These are phyloP conservation scores for Holcopasites calliopsidis DNA, from an alignment of 1,140 invertebrate species.

Conservation along the genomic window DNA sequence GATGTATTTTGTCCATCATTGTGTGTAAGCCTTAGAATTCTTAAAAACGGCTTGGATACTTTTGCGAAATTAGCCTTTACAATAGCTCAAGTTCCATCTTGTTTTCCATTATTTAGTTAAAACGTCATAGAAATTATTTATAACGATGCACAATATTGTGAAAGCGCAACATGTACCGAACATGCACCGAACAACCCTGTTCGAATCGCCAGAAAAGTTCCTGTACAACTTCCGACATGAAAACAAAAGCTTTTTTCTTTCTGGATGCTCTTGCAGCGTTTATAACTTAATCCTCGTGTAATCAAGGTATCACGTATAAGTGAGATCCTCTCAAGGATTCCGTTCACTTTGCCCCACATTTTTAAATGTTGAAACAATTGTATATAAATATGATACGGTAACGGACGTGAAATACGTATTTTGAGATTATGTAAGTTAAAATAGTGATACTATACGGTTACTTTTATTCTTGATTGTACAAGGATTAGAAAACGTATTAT, in stretches of 20 bases:
- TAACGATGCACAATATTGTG: not conserved
- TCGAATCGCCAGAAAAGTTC: not conserved
- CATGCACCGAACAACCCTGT: not conserved
- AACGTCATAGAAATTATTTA: not conserved
- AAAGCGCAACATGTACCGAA: constrained; percentile 26
- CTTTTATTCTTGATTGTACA: constrained; percentile 31
- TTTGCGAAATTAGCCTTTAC: constrained; percentile 16
- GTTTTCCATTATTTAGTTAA: constrained; percentile 4
- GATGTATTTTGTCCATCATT: not conserved
- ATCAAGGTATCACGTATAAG: constrained; percentile 10
- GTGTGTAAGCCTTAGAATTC: not conserved
- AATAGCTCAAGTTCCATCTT: not conserved
- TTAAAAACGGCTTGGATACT: not conserved
- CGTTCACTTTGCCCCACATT: not conserved
- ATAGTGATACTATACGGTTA: not conserved
- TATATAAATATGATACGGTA: not conserved
- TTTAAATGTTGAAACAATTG: not conserved
- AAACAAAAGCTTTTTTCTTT: not conserved
- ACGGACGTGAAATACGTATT: not conserved
- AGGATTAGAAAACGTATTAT: constrained; percentile 24
- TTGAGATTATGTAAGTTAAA: not conserved
- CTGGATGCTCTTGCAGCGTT: not conserved
- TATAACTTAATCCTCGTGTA: constrained; percentile 10
- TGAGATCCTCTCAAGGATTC: not conserved
- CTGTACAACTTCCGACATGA: not conserved